Percentiles rank a stretch among this genome's conserved stretches.
Conservation (phyloP, 2,888 invertebrate species). For the Lucinisca nassula region DNA sequence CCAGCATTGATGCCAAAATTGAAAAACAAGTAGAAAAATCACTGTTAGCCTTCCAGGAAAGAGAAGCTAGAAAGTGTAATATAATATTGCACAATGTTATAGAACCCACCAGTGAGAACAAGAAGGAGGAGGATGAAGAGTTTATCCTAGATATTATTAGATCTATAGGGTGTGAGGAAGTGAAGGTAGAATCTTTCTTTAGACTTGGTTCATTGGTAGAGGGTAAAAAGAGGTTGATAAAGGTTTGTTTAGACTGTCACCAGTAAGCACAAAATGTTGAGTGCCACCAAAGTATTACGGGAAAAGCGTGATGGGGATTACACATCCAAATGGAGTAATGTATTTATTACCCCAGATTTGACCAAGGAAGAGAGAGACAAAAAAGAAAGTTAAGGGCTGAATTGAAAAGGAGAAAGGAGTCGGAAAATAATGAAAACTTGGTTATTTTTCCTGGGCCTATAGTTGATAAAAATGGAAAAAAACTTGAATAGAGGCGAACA, state of each 20-base stretch:
- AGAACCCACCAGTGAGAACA: not conserved
- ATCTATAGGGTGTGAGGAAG: not conserved
- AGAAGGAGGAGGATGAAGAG: not conserved
- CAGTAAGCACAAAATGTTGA: conserved; percentile 8
- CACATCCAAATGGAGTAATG: not conserved
- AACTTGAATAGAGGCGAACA: not conserved
- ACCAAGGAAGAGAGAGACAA: conserved; percentile 15
- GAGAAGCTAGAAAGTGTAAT: not conserved
- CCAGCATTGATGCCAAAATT: not conserved
- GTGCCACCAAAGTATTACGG: conserved; percentile 10
- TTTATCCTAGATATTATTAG: not conserved
- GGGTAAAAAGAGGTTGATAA: conserved; percentile 4
- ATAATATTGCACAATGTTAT: not conserved
- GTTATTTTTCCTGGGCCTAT: conserved; percentile 13
- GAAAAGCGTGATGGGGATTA: conserved; percentile 7
- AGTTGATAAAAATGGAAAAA: not conserved
- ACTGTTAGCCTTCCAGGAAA: not conserved
- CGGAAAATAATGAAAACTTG: not conserved
- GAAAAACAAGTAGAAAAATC: not conserved
- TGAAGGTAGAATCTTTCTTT: not conserved
- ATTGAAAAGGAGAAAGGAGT: not conserved
- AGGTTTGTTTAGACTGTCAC: not conserved
- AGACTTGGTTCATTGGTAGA: not conserved
- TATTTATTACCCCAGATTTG: conserved; percentile 11
- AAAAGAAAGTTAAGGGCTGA: not conserved